These are phyloP conservation scores for Sigmodon hispidus DNA, from an alignment of 2,113 vertebrate genomes.

Conservation along the genomic window DNA sequence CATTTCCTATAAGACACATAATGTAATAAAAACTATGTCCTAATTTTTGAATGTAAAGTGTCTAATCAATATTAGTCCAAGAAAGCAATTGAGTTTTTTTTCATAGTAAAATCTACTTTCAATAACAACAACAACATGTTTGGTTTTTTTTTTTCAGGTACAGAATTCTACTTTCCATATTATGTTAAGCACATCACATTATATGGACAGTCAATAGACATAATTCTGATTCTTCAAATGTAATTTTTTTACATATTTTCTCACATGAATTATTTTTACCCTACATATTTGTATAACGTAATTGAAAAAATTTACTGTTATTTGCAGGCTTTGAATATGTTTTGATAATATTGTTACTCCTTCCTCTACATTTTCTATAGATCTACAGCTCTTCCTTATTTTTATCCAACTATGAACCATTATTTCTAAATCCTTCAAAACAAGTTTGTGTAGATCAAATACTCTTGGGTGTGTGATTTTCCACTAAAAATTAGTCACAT, in stretches of 20 bases:
- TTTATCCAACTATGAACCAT: background rate
- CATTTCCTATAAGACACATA: background rate
- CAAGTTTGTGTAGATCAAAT: background rate
- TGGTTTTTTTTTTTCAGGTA: background rate
- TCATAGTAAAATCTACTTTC: background rate
- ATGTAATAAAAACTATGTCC: background rate
- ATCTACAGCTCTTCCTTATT: background rate
- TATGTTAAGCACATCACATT: background rate
- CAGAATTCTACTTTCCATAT: background rate
- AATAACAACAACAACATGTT: background rate
- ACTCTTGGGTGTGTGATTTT: background rate
- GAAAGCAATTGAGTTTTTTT: no score
- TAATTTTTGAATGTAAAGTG: background rate
- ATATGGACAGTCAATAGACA: accelerated
- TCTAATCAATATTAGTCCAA: background rate
- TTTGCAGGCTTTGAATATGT: background rate
- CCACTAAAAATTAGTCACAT: background rate
- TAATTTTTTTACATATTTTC: background rate
- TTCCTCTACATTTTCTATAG: background rate
- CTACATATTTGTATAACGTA: background rate
- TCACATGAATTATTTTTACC: background rate
- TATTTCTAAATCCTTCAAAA: background rate
- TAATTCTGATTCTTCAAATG: background rate
- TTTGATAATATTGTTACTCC: no score
- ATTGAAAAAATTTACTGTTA: background rate